Percentiles rank a stretch among this genome's conserved stretches.
These are phyloP conservation scores for Leucophenga varia DNA, from an alignment of 1,140 invertebrate species.

Conservation along the genomic window DNA sequence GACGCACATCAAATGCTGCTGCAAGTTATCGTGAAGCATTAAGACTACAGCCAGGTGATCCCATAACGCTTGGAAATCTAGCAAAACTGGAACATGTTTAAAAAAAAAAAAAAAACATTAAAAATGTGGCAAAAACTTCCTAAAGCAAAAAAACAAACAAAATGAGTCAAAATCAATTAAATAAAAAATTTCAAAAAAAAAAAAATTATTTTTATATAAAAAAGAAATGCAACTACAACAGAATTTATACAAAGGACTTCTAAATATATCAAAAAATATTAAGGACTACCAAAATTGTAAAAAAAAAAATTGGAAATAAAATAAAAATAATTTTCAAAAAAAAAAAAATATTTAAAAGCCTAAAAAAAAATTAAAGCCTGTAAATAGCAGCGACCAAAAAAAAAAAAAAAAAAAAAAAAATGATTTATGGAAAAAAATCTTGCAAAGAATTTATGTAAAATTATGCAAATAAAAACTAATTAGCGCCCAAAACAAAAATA, in stretches of 20 bases:
- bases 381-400: no score
- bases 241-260: conserved; percentile 52
- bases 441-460: no score
- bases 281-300: conserved; percentile 38
- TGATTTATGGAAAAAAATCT: no score
- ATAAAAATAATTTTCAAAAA: conserved; percentile 3
- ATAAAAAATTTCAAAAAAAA: conserved; percentile 14
- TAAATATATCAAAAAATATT: conserved; percentile 38
- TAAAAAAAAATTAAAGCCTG: no score
- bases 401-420: no score
- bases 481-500: no score
- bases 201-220: conserved; percentile 38
- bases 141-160: background rate
- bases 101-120: conserved; percentile 8
- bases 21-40: conserved; percentile 80
- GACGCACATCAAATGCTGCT: conserved; percentile 83
- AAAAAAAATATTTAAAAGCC: no score
- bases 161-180: background rate
- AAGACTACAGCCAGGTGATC: conserved; percentile 79
- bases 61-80: conserved; percentile 84
- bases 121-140: background rate
- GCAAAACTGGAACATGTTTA: conserved; percentile 67
- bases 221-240: conserved; percentile 25
- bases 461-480: no score
- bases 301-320: conserved; percentile 1